Evolutionary conservation across 2,797 vertebrate species (phyloP).

Genomic region (Octomys mimax): DNA sequence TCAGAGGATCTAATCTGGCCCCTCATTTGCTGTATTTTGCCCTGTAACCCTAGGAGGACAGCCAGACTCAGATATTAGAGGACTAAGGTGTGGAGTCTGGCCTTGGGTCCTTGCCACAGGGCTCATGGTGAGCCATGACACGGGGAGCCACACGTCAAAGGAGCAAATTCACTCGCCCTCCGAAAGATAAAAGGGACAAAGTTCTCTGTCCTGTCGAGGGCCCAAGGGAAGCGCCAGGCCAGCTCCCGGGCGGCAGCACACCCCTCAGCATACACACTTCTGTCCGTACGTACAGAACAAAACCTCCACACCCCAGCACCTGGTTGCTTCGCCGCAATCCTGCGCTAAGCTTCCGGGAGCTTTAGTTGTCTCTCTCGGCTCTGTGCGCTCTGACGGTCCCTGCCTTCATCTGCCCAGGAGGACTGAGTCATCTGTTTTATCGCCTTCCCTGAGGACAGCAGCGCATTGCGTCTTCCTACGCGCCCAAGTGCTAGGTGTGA

Average conservation of each 20-base stretch:
- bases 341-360: neutral
- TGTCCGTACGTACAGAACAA: neutral
- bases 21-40: neutral
- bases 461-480: neutral
- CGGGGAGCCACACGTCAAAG: accelerated
- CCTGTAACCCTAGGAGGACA: accelerated
- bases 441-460: neutral
- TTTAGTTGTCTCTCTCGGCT: neutral
- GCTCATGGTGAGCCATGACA: accelerated
- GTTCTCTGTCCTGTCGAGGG: neutral
- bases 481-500: neutral
- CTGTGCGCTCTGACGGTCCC: neutral
- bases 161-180: neutral
- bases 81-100: accelerated
- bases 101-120: accelerated
- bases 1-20: neutral
- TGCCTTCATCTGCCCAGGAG: neutral
- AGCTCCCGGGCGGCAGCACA: accelerated
- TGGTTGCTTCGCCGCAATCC: neutral
- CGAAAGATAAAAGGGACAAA: accelerated
- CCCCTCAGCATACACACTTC: accelerated
- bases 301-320: accelerated
- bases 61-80: neutral
- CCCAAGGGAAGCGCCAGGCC: accelerated
- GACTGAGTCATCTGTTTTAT: slow-evolving; percentile 6